These are phyloP conservation scores for Crotalus helleri DNA, from an alignment of 2,113 vertebrate species.

Conservation along the genomic window DNA sequence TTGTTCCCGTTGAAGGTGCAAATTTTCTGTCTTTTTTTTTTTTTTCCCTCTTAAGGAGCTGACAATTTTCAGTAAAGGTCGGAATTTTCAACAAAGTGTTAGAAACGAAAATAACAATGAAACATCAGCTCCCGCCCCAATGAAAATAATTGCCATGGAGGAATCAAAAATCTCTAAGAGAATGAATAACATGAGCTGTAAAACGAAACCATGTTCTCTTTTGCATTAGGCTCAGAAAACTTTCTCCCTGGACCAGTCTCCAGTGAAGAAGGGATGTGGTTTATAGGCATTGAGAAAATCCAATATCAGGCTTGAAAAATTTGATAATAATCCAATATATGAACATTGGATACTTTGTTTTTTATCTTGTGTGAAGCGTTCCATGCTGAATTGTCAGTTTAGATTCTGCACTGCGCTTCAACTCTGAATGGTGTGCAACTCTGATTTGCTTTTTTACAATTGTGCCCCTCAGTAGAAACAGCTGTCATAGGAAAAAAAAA, in stretches of 20 bases:
- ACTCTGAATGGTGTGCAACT: not conserved
- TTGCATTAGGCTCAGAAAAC: not conserved
- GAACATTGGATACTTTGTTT: not conserved
- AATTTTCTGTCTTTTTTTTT: not conserved
- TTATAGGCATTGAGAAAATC: not conserved
- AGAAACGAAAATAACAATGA: not conserved
- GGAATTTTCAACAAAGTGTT: not conserved
- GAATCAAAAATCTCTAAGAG: not conserved
- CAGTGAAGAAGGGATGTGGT: not conserved
- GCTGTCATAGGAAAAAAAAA: conserved; percentile 21
- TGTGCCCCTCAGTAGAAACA: not conserved
- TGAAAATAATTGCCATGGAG: not conserved
- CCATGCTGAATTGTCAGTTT: not conserved
- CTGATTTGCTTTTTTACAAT: not conserved
- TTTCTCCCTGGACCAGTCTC: not conserved
- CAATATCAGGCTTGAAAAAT: not conserved
- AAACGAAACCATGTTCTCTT: not conserved
- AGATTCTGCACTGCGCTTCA: not conserved
- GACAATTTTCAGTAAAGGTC: not conserved
- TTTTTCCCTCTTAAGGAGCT: not conserved
- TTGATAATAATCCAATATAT: not conserved
- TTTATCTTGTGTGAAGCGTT: not conserved
- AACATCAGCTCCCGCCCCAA: not conserved
- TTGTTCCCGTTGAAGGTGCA: not conserved
- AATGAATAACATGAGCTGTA: not conserved